Evolutionary conservation across 2,888 invertebrate species (phyloP), one percentile per base, ranked within the genome.

Genomic region (Leptopilina drosophilae): DNA sequence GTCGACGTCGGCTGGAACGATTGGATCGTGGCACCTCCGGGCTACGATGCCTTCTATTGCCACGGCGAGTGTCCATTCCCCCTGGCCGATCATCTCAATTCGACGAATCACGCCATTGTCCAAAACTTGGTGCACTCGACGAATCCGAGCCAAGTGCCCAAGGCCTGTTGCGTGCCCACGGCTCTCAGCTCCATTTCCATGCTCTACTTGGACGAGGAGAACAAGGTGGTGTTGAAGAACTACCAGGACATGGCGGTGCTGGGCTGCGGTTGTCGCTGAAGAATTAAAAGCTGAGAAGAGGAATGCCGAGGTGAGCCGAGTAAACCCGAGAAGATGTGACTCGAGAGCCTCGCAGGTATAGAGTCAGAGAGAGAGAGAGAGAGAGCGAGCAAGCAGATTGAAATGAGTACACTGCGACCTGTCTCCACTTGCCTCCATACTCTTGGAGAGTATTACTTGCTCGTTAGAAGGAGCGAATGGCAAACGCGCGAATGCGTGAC

Each of bases 241-340:
- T 99, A 99, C 93, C 97, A 98, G 93, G 98, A 99, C 92, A 99
- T 99, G 99, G 96, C 98, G 88, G 99, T 99, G 84, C 95, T 97
- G 88, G 98, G 98, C 80, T 99, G 99, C 92, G 99, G 99, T 80
- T 99, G 99, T 94, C 97, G 98, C 94, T 99, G 94, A 94, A 77
- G 66, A 64, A 40, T 59, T 42, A 64, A 76, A 76, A 73, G 56
- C 15, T 2, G 73, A 73, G 56, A 73, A 56, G 73, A 53, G 69
- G 56, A 53, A 73, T 59, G 73, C 73, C 73, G 56, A 56, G 77
- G 78, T 80, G 78, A 77, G 69, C 78, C 77, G 78, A 81, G 76
- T 40, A 73, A 62, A 59, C 73, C 77, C 80, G 78, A 81, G 76
- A 33, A 33, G 33, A 33, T 33, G 33, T 33, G 33, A 33, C 33